Evolutionary conservation across 35 echinoderm and acorn worm genomes (phyloP), one percentile per base, ranked within the genome.

Genomic region (Ophiothrix spiculata): DNA sequence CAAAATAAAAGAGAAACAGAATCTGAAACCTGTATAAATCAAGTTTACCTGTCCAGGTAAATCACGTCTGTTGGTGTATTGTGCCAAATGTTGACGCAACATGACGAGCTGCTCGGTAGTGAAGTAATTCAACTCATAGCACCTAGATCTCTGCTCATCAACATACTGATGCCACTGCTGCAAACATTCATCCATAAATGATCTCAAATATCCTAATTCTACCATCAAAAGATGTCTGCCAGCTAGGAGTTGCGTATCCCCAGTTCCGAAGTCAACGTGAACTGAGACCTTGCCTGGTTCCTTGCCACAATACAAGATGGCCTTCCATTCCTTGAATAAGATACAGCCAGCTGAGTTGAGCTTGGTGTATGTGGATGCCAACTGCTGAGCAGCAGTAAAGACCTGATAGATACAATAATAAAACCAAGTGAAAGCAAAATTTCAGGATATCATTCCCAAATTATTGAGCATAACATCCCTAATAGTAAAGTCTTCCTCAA

Each of bases 41-140:
- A n/a, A n/a, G n/a, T n/a, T n/a, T n/a, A n/a, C n/a, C n/a, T n/a
- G n/a, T n/a, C n/a, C n/a, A n/a, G n/a, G n/a, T n/a, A n/a, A n/a
- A n/a, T n/a, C n/a, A n/a, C n/a, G n/a, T n/a, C n/a, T n/a, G n/a
- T n/a, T n/a, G n/a, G n/a, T n/a, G n/a, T n/a, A n/a, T n/a, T n/a
- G n/a, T n/a, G 83, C 83, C 10, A 85, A 36, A 38, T 60, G 54
- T 28, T 63, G 54, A 14, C 64, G 45, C 32, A 85, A 31, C 36
- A 85, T 73, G 0, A 85, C 83, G 23, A 85, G 60, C 32, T 85
- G 83, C 39, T 85, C 60, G 1, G 83, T 85, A 13, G 83, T 85
- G 64, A 37, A 85, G 35, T 73, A 36, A 36, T 85, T 85, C n/a
- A 85, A 36, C 0, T 75, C 33, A 25, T 85, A 85, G 64, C 63